These are phyloP conservation scores for Cheirogaleus medius DNA, from an alignment of 2,113 vertebrate species.

Conservation along the genomic window DNA sequence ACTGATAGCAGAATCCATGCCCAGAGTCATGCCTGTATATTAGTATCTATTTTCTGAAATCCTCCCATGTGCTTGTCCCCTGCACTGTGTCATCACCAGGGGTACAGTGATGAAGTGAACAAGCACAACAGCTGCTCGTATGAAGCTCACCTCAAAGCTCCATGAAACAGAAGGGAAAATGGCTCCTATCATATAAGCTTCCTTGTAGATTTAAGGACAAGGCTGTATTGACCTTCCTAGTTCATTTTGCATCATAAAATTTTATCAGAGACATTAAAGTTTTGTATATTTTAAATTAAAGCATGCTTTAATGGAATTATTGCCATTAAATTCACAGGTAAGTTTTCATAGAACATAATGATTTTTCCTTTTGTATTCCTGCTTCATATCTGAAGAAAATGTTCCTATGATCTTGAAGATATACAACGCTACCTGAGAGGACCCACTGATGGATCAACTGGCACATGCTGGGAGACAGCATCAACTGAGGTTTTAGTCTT, in stretches of 20 bases:
- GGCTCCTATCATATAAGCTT: fast-evolving
- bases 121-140: not conserved
- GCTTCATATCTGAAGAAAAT: not conserved
- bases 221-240: not conserved
- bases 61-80: not conserved
- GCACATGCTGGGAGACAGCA: fast-evolving
- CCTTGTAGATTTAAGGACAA: not conserved
- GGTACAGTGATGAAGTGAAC: not conserved
- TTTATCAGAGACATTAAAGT: constrained; percentile 1
- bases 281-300: not conserved
- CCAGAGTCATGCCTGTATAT: not conserved
- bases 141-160: not conserved
- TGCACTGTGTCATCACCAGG: not conserved
- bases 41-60: not conserved
- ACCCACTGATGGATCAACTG: not conserved
- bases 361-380: not conserved
- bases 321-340: not conserved
- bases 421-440: not conserved
- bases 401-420: not conserved
- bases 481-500: not conserved
- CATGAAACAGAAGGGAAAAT: not conserved
- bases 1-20: not conserved
- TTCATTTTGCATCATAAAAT: not conserved
- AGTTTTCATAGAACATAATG: not conserved
- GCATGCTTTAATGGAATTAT: not conserved